Conservation (phyloP, 2,797 vertebrate species). For the Threskiornis aethiopicus region DNA sequence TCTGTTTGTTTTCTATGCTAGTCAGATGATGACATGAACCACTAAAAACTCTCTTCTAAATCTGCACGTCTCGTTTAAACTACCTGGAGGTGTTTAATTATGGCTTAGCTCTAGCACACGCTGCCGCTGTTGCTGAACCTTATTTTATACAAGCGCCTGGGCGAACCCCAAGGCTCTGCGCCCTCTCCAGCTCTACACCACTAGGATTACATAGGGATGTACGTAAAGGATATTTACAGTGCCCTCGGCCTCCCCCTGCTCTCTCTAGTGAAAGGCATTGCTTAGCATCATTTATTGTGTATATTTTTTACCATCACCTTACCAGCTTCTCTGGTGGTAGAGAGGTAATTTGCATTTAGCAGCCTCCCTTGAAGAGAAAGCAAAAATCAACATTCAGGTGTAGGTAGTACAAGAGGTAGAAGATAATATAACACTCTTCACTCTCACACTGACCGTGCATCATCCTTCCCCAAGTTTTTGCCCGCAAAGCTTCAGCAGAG, state of each 20-base stretch:
- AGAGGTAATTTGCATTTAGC: background rate
- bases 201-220: background rate
- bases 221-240: background rate
- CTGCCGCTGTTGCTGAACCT: background rate
- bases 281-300: background rate
- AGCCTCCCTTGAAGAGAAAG: background rate
- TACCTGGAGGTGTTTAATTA: slow-evolving; percentile 53
- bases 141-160: background rate
- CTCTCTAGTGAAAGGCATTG: background rate
- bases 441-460: background rate
- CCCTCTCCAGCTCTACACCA: background rate
- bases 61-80: background rate
- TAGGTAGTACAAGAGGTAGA: background rate
- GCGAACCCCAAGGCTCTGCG: background rate
- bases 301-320: background rate
- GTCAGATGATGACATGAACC: background rate
- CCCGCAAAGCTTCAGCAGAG: background rate
- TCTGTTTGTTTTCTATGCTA: slow-evolving; percentile 23
- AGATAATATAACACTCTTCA: background rate
- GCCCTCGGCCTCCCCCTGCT: background rate
- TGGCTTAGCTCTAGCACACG: background rate
- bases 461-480: background rate
- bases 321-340: background rate
- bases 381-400: slow-evolving; percentile 1
- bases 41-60: slow-evolving; percentile 2